These are phyloP conservation scores for Cololabis saira DNA, from an alignment of 2,113 vertebrate genomes.

Conservation along the genomic window DNA sequence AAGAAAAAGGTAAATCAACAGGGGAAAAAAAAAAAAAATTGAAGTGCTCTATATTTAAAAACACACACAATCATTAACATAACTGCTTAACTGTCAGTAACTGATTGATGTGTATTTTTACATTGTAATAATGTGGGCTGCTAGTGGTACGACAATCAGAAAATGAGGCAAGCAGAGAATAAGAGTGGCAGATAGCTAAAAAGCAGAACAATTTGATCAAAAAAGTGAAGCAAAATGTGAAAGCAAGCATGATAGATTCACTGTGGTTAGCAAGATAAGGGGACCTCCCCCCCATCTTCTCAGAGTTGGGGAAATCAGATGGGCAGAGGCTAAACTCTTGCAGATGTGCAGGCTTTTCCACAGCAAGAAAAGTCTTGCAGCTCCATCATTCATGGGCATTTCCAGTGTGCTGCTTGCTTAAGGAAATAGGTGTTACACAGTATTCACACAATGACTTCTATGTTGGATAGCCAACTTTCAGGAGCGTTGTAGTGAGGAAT, in stretches of 20 bases:
- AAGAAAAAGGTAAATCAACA: constrained; percentile 40
- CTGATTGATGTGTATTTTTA: constrained; percentile 44
- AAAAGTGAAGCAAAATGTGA: constrained; percentile 6
- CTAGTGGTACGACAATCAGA: constrained; percentile 14
- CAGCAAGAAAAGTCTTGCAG: constrained; percentile 54
- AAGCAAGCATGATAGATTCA: constrained; percentile 9
- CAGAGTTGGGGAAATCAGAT: constrained; percentile 57
- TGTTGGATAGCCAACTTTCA: background rate
- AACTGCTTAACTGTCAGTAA: constrained; percentile 47
- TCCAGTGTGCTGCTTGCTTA: constrained; percentile 59
- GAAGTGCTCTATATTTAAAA: constrained; percentile 30
- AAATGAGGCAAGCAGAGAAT: background rate
- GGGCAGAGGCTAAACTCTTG: constrained; percentile 75
- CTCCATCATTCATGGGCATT: constrained; percentile 77
- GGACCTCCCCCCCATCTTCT: constrained; percentile 3
- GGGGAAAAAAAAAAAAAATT: no score
- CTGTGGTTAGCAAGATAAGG: constrained; percentile 39
- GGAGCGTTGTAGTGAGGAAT: background rate
- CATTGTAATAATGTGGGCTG: constrained; percentile 7
- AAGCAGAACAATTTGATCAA: constrained; percentile 14
- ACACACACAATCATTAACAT: constrained; percentile 26
- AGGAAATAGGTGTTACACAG: background rate
- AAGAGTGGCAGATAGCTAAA: constrained; percentile 6
- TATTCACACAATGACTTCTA: constrained; percentile 1
- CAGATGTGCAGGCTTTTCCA: constrained; percentile 75